Evolutionary conservation across 2,888 invertebrate genomes (phyloP).

Genomic region (Argynnis bischoffii): DNA sequence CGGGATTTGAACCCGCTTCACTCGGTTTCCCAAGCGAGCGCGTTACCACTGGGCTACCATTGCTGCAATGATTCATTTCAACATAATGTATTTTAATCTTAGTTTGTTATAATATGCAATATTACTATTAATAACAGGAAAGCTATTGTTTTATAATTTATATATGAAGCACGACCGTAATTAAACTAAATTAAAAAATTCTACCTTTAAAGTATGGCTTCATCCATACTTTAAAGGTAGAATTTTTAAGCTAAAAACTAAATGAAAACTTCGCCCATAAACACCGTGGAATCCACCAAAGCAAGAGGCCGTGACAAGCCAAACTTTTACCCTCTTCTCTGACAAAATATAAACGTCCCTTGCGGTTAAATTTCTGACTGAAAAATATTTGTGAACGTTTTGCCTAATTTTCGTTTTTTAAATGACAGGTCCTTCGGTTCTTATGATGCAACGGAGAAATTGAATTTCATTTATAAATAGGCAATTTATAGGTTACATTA

Average conservation of each 20-base stretch:
- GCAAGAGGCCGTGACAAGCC: conserved; percentile 27
- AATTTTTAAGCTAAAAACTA: conserved; percentile 16
- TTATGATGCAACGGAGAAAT: neutral
- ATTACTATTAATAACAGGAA: too few relatives aligned
- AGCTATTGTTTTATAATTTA: neutral
- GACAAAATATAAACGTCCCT: conserved; percentile 19
- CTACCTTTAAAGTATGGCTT: too few relatives aligned
- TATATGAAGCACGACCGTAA: neutral
- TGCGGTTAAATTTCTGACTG: conserved; percentile 20
- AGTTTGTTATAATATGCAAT: too few relatives aligned
- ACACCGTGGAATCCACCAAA: conserved; percentile 19
- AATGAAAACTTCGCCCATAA: conserved; percentile 31
- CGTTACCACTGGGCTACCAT: too few relatives aligned
- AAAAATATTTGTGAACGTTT: conserved; percentile 7
- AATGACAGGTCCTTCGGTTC: neutral
- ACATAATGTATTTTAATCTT: too few relatives aligned
- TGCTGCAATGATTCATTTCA: too few relatives aligned
- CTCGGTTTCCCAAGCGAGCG: too few relatives aligned
- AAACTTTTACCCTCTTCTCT: conserved; percentile 26
- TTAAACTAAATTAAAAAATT: too few relatives aligned
- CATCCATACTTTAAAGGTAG: neutral
- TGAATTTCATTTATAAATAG: too few relatives aligned
- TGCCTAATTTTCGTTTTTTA: neutral
- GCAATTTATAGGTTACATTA: too few relatives aligned
- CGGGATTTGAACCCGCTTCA: too few relatives aligned